Evolutionary conservation across 2,797 vertebrate genomes (phyloP).

Genomic region (Gouania willdenowi): DNA sequence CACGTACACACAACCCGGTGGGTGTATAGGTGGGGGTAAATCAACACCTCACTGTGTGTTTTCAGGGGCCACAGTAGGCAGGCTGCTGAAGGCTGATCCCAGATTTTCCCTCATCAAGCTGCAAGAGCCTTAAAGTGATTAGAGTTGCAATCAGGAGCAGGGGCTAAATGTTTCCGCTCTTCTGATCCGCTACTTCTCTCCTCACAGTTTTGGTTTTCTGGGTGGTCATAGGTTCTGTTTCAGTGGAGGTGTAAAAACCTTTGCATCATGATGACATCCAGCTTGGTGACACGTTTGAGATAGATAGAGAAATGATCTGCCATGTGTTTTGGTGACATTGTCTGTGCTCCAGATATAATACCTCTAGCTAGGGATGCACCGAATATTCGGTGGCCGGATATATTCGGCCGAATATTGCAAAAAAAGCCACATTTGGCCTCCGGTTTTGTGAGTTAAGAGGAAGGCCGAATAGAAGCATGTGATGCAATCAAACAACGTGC

Average conservation of each 20-base stretch:
- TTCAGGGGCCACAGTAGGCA: constrained; percentile 55
- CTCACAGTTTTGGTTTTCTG: constrained; percentile 42
- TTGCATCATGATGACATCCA: too few relatives aligned
- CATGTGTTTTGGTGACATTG: too few relatives aligned
- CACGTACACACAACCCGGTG: constrained; percentile 34
- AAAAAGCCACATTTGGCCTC: too few relatives aligned
- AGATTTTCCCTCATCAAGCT: constrained; percentile 60
- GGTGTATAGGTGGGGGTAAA: constrained; percentile 59
- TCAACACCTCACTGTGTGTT: constrained; percentile 65
- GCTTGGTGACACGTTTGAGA: constrained; percentile 13
- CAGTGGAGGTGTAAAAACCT: constrained; percentile 8
- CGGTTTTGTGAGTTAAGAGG: too few relatives aligned
- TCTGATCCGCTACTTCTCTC: constrained; percentile 40
- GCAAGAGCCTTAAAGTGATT: constrained; percentile 67
- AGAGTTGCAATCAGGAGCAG: constrained; percentile 56
- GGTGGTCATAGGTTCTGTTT: constrained; percentile 50
- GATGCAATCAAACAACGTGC: too few relatives aligned
- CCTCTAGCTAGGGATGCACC: too few relatives aligned
- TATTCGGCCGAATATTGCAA: too few relatives aligned
- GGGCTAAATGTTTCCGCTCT: constrained; percentile 60
- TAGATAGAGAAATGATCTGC: too few relatives aligned
- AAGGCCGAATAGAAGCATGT: too few relatives aligned
- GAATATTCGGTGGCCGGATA: too few relatives aligned
- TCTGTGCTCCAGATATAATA: too few relatives aligned
- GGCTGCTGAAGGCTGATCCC: constrained; percentile 58